A percentile compares a stretch with the other conserved stretches of the same genome.
Evolutionary conservation across 2,888 invertebrate genomes (phyloP).

Genomic region (Lacanobia oleracea): DNA sequence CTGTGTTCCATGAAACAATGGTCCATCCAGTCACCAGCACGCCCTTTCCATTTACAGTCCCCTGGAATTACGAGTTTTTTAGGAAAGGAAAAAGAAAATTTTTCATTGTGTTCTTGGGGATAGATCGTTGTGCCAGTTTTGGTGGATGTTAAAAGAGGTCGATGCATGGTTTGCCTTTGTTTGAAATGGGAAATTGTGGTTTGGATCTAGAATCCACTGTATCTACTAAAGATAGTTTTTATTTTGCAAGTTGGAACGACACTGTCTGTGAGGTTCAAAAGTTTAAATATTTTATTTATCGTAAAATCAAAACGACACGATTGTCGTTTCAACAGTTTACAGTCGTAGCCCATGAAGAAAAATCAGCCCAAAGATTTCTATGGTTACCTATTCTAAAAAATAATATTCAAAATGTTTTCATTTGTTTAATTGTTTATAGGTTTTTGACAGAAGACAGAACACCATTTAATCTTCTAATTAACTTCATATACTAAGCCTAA

Average conservation of each 20-base stretch:
- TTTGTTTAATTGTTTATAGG: too few species aligned
- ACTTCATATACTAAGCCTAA: neutral
- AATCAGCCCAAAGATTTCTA: too few species aligned
- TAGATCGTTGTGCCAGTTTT: conserved; percentile 13
- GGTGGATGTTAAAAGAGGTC: conserved; percentile 12
- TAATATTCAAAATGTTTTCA: too few species aligned
- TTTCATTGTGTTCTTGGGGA: conserved; percentile 31
- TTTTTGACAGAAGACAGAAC: too few species aligned
- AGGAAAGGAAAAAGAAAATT: conserved; percentile 13
- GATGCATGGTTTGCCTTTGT: conserved; percentile 1
- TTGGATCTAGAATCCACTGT: neutral
- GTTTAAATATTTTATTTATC: too few species aligned
- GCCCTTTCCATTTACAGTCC: conserved; percentile 90
- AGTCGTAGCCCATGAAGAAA: too few species aligned
- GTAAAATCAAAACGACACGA: too few species aligned
- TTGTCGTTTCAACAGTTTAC: too few species aligned
- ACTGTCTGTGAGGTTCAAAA: too few species aligned
- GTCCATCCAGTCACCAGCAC: conserved; percentile 91
- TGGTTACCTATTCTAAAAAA: too few species aligned
- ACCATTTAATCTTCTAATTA: too few species aligned
- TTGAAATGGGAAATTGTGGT: neutral
- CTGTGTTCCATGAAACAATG: conserved; percentile 90
- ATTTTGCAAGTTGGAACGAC: too few species aligned
- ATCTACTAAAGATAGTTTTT: neutral
- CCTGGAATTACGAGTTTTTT: conserved; percentile 72